Evolutionary conservation across 2,797 vertebrate genomes (phyloP).

Genomic region (Sebastiscus albofasciatus): DNA sequence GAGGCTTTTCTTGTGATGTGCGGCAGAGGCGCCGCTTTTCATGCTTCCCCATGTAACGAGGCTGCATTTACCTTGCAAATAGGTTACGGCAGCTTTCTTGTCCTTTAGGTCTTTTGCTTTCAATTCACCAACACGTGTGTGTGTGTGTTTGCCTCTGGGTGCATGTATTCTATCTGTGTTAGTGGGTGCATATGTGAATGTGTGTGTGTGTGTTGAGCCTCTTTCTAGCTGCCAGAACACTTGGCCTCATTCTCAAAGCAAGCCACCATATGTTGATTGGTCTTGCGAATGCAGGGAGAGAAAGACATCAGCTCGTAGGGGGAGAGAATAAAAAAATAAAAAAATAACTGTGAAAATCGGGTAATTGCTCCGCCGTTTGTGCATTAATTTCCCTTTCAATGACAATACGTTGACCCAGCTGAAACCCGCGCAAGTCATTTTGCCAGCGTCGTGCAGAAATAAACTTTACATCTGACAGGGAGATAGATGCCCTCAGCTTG

Average conservation of each 20-base stretch:
- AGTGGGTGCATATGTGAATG: not conserved
- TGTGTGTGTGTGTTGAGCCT: not conserved
- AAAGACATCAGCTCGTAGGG: not conserved
- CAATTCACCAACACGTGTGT: constrained; percentile 1
- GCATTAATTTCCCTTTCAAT: constrained; percentile 55
- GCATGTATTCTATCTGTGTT: constrained; percentile 2
- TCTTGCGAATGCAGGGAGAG: constrained; percentile 28
- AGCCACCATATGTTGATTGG: constrained; percentile 64
- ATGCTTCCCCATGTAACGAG: constrained; percentile 61
- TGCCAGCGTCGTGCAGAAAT: constrained; percentile 44
- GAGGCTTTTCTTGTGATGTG: constrained; percentile 60
- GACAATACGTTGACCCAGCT: constrained; percentile 51
- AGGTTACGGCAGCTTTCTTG: constrained; percentile 56
- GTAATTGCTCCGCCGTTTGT: constrained; percentile 50
- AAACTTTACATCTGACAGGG: constrained; percentile 59
- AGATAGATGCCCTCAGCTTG: constrained; percentile 58
- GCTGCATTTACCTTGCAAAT: constrained; percentile 78
- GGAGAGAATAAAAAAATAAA: not conserved
- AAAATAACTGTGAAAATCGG: constrained; percentile 5
- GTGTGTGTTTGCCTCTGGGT: not conserved
- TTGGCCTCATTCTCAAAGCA: constrained; percentile 69
- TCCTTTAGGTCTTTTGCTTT: constrained; percentile 35
- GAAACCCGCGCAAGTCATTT: constrained; percentile 44
- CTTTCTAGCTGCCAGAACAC: constrained; percentile 45
- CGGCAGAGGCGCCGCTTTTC: constrained; percentile 45